phyloP scores from a whole-genome alignment of 2,113 vertebrate genomes.

The Crotalus viridis region DNA sequence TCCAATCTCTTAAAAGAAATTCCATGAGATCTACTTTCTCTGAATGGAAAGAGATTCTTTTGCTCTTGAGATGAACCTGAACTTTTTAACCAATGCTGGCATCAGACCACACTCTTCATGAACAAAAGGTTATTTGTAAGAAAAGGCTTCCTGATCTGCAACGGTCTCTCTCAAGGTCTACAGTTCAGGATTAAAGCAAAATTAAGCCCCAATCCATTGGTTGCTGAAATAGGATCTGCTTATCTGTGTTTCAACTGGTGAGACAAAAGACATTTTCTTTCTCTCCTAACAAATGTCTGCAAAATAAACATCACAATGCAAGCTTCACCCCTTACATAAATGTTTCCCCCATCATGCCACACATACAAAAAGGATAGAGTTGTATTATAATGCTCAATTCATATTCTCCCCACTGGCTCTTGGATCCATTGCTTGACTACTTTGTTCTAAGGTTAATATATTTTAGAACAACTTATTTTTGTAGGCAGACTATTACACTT shows the following conservation, averaged over 20 bases:
- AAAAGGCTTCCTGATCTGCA: neutral
- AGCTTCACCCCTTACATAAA: neutral
- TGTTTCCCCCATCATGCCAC: neutral
- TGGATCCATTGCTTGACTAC: neutral
- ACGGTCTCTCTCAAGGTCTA: neutral
- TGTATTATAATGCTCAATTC: neutral
- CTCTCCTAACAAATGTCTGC: neutral
- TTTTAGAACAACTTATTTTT: neutral
- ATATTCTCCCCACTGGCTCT: neutral
- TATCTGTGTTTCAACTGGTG: neutral
- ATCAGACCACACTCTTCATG: neutral
- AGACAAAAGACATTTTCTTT: neutral
- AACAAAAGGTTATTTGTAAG: neutral
- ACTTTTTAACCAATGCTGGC: neutral
- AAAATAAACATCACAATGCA: neutral
- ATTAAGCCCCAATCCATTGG: neutral
- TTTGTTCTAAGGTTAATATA: neutral
- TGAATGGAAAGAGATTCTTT: neutral
- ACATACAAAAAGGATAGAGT: neutral
- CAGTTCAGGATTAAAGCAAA: neutral
- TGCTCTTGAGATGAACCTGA: neutral
- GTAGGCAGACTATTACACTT: neutral
- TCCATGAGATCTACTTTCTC: neutral
- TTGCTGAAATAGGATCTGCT: neutral
- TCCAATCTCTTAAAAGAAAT: neutral